A percentile compares a stretch with the other conserved stretches of the same genome.
phyloP scores from a whole-genome alignment of 1,140 invertebrate genomes.

The Brachionus koreanus region DNA sequence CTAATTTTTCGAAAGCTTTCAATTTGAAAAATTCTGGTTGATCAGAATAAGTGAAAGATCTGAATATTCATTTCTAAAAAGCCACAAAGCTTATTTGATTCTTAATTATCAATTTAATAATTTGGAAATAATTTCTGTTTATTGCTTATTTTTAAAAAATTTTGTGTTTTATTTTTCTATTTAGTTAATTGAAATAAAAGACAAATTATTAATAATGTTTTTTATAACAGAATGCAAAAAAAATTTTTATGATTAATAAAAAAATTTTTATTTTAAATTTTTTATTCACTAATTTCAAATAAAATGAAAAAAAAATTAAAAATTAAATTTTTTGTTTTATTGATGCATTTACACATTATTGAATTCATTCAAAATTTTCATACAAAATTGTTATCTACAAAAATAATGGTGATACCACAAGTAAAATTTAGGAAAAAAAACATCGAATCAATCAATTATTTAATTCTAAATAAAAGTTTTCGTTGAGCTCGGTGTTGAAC shows the following conservation, averaged over 20 bases:
- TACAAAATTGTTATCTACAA: background rate
- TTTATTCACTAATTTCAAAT: background rate
- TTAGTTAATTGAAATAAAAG: too few relatives aligned
- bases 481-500: constrained; percentile 89
- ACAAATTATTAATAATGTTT: too few relatives aligned
- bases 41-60: too few relatives aligned
- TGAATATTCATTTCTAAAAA: background rate
- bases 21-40: too few relatives aligned
- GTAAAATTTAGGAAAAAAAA: background rate
- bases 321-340: background rate
- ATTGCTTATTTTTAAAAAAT: too few relatives aligned
- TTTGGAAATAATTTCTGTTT: too few relatives aligned
- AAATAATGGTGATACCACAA: background rate
- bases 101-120: too few relatives aligned
- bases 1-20: background rate
- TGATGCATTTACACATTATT: background rate
- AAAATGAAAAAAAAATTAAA: background rate
- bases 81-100: background rate
- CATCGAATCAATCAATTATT: constrained; percentile 55
- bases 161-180: too few relatives aligned
- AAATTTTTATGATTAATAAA: background rate
- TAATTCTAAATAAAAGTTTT: constrained; percentile 90
- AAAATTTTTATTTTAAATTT: background rate
- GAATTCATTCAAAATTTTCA: background rate
- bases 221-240: too few relatives aligned